phyloP scores from a whole-genome alignment of 2,797 vertebrate species.

The Oryzias dopingdopingensis region DNA sequence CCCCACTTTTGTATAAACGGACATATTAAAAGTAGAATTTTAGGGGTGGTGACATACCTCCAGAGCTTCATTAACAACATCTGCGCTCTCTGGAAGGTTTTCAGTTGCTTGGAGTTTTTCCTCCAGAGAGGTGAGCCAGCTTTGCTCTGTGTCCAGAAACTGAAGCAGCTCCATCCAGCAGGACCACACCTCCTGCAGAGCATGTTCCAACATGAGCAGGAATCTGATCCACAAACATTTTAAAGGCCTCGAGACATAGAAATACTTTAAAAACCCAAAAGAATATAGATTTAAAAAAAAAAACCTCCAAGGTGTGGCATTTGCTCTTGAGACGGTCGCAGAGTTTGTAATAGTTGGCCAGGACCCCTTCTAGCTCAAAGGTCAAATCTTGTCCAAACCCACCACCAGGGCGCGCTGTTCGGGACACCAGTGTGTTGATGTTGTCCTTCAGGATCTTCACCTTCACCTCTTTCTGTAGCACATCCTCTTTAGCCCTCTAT shows the following conservation, averaged over 20 bases:
- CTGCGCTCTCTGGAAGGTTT: slow-evolving; percentile 81
- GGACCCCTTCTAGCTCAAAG: slow-evolving; percentile 81
- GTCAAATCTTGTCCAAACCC: slow-evolving; percentile 77
- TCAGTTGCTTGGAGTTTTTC: slow-evolving; percentile 83
- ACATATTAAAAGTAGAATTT: neutral
- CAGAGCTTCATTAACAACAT: slow-evolving; percentile 82
- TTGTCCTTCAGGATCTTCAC: slow-evolving; percentile 98
- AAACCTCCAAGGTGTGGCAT: slow-evolving; percentile 94
- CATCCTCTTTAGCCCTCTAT: slow-evolving; percentile 97
- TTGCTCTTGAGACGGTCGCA: slow-evolving; percentile 96
- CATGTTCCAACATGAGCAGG: slow-evolving; percentile 1
- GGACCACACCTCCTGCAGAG: slow-evolving; percentile 93
- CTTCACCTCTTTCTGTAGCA: slow-evolving; percentile 96
- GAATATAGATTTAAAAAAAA: slow-evolving; percentile 7
- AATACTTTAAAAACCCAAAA: neutral
- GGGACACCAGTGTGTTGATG: slow-evolving; percentile 86
- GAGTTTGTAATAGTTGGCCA: slow-evolving; percentile 93
- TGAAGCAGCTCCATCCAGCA: slow-evolving; percentile 97
- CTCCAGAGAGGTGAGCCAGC: slow-evolving; percentile 88
- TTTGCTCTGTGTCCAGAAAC: slow-evolving; percentile 90
- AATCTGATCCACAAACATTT: neutral
- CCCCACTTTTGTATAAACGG: too few relatives aligned
- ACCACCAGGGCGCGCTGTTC: slow-evolving; percentile 76
- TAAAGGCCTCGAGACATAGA: neutral
- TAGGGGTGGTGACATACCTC: slow-evolving; percentile 78